phyloP scores from a whole-genome alignment of 2,888 invertebrate genomes.

The Hartigia nigra region DNA sequence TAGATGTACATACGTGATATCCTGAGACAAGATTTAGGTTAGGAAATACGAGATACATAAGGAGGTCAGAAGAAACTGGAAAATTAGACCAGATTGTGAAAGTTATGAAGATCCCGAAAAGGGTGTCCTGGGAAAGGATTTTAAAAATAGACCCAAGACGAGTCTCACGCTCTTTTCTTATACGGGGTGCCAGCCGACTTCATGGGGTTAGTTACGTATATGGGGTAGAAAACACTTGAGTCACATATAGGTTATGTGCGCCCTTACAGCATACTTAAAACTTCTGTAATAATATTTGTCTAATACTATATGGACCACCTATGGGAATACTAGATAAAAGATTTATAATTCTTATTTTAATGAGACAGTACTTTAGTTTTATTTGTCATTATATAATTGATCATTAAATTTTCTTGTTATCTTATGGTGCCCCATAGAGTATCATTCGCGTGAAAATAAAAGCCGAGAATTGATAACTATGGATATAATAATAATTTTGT shows the following conservation, averaged over 20 bases:
- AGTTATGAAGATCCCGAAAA: neutral
- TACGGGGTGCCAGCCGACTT: neutral
- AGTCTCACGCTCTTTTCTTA: neutral
- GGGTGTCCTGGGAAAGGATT: neutral
- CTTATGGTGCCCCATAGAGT: constrained; percentile 12
- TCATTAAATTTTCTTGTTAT: neutral
- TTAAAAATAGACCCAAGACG: neutral
- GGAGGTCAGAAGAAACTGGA: neutral
- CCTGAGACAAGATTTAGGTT: neutral
- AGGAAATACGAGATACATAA: neutral
- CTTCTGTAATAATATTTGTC: neutral
- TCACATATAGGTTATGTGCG: neutral
- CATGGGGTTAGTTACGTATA: neutral
- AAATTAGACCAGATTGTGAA: neutral
- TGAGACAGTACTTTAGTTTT: neutral
- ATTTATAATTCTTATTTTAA: neutral
- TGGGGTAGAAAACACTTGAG: neutral
- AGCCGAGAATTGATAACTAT: neutral
- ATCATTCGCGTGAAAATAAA: constrained; percentile 2
- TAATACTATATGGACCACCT: neutral
- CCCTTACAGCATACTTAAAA: neutral
- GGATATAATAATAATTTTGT: neutral
- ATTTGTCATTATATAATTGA: constrained; percentile 8
- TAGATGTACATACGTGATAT: neutral
- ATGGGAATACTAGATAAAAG: neutral